These are phyloP conservation scores for Epinephelus moara DNA, from an alignment of 2,113 vertebrate genomes.

Conservation along the genomic window DNA sequence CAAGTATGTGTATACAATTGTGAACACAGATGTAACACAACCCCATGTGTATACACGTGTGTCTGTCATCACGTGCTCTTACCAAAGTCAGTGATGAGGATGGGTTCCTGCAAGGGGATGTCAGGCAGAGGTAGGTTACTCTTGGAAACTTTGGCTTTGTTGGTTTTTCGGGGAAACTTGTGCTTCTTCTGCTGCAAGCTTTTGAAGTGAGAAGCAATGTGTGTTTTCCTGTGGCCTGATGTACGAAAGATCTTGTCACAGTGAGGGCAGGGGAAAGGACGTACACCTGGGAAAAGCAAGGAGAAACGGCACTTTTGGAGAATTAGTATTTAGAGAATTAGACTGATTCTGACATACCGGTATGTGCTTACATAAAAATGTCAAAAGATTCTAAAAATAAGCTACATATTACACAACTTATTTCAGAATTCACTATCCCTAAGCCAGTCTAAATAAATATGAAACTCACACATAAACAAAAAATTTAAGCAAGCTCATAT, in stretches of 20 bases:
- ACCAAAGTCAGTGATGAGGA: slow-evolving; percentile 98
- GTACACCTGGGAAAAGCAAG: slow-evolving; percentile 86
- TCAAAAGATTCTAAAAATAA: not conserved
- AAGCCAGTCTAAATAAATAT: slow-evolving; percentile 9
- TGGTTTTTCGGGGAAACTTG: slow-evolving; percentile 91
- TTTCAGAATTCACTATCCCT: not conserved
- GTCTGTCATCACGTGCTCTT: slow-evolving; percentile 42
- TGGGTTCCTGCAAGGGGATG: slow-evolving; percentile 97
- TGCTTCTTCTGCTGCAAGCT: slow-evolving; percentile 92
- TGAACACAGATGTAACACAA: not conserved
- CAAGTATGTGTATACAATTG: not conserved
- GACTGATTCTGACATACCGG: not conserved
- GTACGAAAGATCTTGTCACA: slow-evolving; percentile 99
- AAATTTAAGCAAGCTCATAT: slow-evolving; percentile 10
- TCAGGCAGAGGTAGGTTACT: slow-evolving; percentile 90
- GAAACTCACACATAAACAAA: slow-evolving; percentile 35
- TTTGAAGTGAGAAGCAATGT: slow-evolving; percentile 97
- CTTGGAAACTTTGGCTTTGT: slow-evolving; percentile 91
- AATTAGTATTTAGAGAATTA: slow-evolving; percentile 29
- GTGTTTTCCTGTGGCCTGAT: slow-evolving; percentile 97
- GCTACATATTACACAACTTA: not conserved
- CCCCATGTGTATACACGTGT: too few relatives aligned
- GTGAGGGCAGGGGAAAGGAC: slow-evolving; percentile 97
- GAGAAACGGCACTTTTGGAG: slow-evolving; percentile 26
- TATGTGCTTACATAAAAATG: not conserved